Evolutionary conservation across 2,113 vertebrate genomes (phyloP).

Genomic region (Siniperca knerii): DNA sequence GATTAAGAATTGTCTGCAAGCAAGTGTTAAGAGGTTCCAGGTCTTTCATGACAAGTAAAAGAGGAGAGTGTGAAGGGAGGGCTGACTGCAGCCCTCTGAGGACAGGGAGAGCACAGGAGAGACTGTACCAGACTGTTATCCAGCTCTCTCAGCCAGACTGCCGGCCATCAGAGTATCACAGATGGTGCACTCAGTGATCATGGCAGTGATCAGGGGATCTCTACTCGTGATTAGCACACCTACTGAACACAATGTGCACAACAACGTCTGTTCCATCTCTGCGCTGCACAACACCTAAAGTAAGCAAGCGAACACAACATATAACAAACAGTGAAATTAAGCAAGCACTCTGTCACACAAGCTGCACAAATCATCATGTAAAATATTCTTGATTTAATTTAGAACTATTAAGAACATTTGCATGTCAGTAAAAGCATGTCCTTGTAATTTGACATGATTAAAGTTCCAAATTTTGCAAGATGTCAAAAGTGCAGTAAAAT

Average conservation of each 20-base stretch:
- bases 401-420: not conserved
- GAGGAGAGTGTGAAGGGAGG: conserved; percentile 8
- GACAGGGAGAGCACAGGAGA: conserved; percentile 22
- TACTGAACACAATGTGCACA: conserved; percentile 72
- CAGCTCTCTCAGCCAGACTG: conserved; percentile 65
- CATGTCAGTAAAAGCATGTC: not conserved
- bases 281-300: conserved; percentile 7
- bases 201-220: conserved; percentile 74
- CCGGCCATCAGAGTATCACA: conserved; percentile 71
- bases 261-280: conserved; percentile 73
- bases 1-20: conserved; percentile 20
- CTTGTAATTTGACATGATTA: not conserved
- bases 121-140: conserved; percentile 45
- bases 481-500: not conserved
- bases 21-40: conserved; percentile 50
- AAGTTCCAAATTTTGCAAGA: not conserved
- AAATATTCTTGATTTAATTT: not conserved
- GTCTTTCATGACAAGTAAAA: conserved; percentile 14
- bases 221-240: conserved; percentile 78
- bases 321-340: not conserved
- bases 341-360: not conserved
- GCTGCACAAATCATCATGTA: not conserved
- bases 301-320: not conserved
- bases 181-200: conserved; percentile 80
- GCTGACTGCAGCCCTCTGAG: conserved; percentile 35